These are phyloP conservation scores for Acrossocheilus fasciatus DNA, from an alignment of 2,797 vertebrate genomes.

Conservation along the genomic window DNA sequence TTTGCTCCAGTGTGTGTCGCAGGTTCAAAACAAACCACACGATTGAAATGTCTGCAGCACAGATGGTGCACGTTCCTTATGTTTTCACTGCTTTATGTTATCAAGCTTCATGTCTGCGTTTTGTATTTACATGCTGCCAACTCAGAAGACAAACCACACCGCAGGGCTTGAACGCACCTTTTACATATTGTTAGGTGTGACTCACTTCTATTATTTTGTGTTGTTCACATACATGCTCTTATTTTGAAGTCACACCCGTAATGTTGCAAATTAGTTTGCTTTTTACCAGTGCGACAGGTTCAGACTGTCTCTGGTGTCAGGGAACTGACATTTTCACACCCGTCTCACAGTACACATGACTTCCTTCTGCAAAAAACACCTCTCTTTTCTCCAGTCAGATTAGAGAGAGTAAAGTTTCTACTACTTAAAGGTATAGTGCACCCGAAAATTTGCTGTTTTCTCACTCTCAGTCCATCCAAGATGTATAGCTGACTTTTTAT, in stretches of 20 bases:
- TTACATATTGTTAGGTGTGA: background rate
- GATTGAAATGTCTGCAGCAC: background rate
- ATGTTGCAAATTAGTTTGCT: background rate
- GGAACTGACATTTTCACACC: background rate
- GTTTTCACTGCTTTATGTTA: background rate
- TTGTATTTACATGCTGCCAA: background rate
- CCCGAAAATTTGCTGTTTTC: background rate
- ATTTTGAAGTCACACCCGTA: constrained; percentile 18
- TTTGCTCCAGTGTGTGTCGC: background rate
- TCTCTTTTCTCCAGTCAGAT: background rate
- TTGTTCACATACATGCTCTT: constrained; percentile 9
- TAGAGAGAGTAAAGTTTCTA: background rate
- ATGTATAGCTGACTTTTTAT: too few species aligned
- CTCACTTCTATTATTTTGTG: constrained; percentile 15
- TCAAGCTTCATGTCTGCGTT: background rate
- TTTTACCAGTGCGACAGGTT: background rate
- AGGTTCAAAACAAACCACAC: background rate
- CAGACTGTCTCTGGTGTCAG: background rate
- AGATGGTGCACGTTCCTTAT: background rate
- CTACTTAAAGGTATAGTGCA: background rate
- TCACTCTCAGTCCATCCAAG: too few species aligned
- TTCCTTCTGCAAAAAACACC: background rate
- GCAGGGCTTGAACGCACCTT: background rate
- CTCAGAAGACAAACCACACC: background rate
- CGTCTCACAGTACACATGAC: background rate